These are phyloP conservation scores for Drosophila sordidula DNA, from an alignment of 2,888 invertebrate genomes.

Conservation along the genomic window DNA sequence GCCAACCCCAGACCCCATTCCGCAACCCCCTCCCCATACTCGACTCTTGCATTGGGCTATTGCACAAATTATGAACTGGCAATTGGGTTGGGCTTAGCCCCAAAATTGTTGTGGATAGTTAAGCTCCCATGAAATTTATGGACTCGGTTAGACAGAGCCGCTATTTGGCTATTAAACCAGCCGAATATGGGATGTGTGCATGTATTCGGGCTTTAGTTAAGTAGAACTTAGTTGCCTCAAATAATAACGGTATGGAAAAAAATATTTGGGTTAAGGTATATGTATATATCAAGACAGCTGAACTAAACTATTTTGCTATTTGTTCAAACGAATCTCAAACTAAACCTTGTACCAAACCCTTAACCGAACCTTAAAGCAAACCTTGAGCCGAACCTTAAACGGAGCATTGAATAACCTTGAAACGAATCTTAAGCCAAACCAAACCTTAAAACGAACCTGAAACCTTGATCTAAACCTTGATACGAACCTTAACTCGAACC, in stretches of 20 bases:
- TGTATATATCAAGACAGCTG: too few relatives aligned
- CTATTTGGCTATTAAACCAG: constrained; percentile 25
- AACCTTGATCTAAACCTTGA: too few relatives aligned
- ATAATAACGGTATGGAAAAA: not conserved
- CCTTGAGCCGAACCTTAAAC: not conserved
- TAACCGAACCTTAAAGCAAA: not conserved
- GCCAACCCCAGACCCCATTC: not conserved
- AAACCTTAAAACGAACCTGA: too few relatives aligned
- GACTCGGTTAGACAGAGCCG: constrained; percentile 3
- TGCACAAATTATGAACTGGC: constrained; percentile 62
- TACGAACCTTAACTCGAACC: too few relatives aligned
- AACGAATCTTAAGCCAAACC: not conserved
- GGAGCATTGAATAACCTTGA: not conserved
- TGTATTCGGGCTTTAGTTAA: not conserved
- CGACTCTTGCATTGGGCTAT: constrained; percentile 42
- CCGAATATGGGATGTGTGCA: not conserved
- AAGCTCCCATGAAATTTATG: constrained; percentile 29
- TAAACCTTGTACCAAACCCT: too few relatives aligned
- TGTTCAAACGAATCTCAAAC: too few relatives aligned
- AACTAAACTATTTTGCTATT: too few relatives aligned
- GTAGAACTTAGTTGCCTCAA: not conserved
- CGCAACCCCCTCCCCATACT: not conserved
- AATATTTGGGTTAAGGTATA: too few relatives aligned
- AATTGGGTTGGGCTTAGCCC: constrained; percentile 38
- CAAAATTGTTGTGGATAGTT: constrained; percentile 29